phyloP scores from a whole-genome alignment of 2,888 invertebrate genomes.

The Callimorpha dominula region DNA sequence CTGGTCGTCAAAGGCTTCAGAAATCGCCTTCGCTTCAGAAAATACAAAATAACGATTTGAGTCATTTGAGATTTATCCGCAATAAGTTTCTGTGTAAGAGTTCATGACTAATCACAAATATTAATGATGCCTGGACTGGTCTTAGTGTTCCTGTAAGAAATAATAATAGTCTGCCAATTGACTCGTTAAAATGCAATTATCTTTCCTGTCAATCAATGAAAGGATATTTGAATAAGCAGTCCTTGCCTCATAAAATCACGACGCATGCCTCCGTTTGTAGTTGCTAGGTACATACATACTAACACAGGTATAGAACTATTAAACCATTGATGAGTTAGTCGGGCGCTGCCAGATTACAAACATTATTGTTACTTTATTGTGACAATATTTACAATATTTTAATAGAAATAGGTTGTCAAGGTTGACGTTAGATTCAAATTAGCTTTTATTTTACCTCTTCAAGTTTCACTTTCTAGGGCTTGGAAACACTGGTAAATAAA shows the following conservation, averaged over 20 bases:
- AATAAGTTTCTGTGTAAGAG: too few species aligned
- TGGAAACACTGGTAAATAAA: background rate
- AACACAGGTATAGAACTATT: background rate
- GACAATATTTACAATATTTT: background rate
- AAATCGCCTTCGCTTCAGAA: conserved; percentile 21
- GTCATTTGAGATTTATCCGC: too few species aligned
- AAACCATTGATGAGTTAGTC: background rate
- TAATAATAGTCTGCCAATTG: conserved; percentile 12
- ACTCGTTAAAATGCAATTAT: conserved; percentile 19
- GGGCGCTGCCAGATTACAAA: too few species aligned
- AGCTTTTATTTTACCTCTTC: background rate
- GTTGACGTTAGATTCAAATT: background rate
- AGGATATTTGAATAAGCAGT: conserved; percentile 6
- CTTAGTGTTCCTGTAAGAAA: background rate
- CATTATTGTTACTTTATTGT: background rate
- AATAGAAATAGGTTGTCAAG: background rate
- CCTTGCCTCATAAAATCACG: conserved; percentile 1
- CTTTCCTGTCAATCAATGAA: conserved; percentile 14
- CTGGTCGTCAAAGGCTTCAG: conserved; percentile 23
- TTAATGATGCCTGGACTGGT: background rate
- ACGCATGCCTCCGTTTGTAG: background rate
- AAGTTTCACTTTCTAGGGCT: background rate
- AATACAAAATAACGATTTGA: background rate
- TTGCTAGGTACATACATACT: background rate
- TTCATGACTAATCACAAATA: too few species aligned